phyloP scores from a whole-genome alignment of 2,888 invertebrate species.

The Poecilus cupreus region DNA sequence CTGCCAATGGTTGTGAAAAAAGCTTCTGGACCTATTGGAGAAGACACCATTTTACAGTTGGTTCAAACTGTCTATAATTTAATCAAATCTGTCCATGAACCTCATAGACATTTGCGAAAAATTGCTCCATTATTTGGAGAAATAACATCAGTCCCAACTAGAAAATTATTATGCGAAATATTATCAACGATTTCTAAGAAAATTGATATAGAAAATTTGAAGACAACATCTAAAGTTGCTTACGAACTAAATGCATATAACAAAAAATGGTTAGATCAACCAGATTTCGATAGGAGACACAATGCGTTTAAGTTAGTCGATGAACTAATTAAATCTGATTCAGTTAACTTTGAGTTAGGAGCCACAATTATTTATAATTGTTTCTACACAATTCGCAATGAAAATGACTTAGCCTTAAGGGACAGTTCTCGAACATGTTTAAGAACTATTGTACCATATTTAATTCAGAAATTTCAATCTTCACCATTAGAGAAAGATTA shows the following conservation, averaged over 20 bases:
- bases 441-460: constrained; percentile 79
- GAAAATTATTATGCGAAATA: constrained; percentile 81
- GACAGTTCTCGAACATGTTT: constrained; percentile 87
- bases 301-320: constrained; percentile 83
- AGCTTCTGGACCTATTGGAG: constrained; percentile 77
- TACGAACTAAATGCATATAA: constrained; percentile 90
- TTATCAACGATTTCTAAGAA: constrained; percentile 77
- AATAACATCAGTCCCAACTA: constrained; percentile 78
- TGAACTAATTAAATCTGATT: constrained; percentile 72
- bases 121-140: constrained; percentile 84
- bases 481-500: constrained; percentile 77
- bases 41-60: constrained; percentile 82
- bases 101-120: constrained; percentile 80
- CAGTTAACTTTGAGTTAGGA: constrained; percentile 79
- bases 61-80: constrained; percentile 85
- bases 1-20: constrained; percentile 83
- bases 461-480: constrained; percentile 76
- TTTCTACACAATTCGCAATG: constrained; percentile 84
- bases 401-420: constrained; percentile 88
- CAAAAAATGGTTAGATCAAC: constrained; percentile 92
- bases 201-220: constrained; percentile 71
- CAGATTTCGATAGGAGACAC: constrained; percentile 89
- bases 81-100: constrained; percentile 80
- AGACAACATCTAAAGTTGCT: constrained; percentile 76
- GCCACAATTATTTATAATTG: constrained; percentile 88